These are phyloP conservation scores for Caerostris darwini DNA, from an alignment of 1,140 invertebrate species.

Conservation along the genomic window DNA sequence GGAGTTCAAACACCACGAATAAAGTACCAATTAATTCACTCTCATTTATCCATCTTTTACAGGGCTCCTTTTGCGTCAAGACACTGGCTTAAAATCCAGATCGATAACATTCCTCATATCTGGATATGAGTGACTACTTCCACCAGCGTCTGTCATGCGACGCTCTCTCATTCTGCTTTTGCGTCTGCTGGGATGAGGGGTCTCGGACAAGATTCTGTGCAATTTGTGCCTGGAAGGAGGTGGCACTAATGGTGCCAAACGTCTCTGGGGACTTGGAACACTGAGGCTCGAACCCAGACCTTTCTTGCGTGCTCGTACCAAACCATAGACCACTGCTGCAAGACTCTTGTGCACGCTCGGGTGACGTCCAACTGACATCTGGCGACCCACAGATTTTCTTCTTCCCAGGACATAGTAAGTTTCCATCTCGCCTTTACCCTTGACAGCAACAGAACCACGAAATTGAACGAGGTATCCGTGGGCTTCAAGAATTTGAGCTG, in stretches of 20 bases:
- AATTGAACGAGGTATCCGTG: slow-evolving; percentile 86
- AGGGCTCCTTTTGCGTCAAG: slow-evolving; percentile 35
- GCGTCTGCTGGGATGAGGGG: slow-evolving; percentile 72
- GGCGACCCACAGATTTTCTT: slow-evolving; percentile 81
- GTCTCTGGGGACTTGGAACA: slow-evolving; percentile 74
- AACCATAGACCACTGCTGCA: slow-evolving; percentile 93
- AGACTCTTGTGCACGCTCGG: slow-evolving; percentile 86
- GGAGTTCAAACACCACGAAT: background rate
- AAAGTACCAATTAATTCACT: background rate
- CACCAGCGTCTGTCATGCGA: slow-evolving; percentile 77
- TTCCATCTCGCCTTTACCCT: slow-evolving; percentile 97
- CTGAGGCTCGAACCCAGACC: slow-evolving; percentile 76
- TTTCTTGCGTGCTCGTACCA: slow-evolving; percentile 87
- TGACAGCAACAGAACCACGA: slow-evolving; percentile 92
- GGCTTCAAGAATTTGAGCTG: slow-evolving; percentile 86
- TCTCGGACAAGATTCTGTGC: slow-evolving; percentile 79
- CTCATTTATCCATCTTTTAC: background rate
- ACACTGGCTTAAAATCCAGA: slow-evolving; percentile 58
- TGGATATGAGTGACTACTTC: slow-evolving; percentile 77
- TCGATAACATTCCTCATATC: slow-evolving; percentile 77
- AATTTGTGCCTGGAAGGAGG: slow-evolving; percentile 72
- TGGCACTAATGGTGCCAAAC: slow-evolving; percentile 47
- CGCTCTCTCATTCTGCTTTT: slow-evolving; percentile 71
- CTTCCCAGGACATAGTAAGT: slow-evolving; percentile 92
- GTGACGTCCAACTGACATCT: slow-evolving; percentile 84